Base-by-base conservation (phyloP, 2,113 vertebrate genomes). In the Equus quagga region DNA sequence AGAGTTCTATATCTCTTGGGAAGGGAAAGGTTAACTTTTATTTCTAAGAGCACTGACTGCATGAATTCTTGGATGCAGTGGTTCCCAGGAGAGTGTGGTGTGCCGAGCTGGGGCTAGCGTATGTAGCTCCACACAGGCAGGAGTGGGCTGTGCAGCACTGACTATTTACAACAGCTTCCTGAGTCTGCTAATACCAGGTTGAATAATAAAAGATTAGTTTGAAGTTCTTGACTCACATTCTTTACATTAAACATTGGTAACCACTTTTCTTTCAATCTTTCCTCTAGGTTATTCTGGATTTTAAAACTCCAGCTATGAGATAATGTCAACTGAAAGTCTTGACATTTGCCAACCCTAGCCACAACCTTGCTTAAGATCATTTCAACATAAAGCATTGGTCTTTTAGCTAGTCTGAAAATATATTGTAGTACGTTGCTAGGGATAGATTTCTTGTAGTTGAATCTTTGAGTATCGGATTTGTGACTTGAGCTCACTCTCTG, bases 11-110 rank as follows among this genome's bases (percentile, higher is more conserved):
- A 65, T 96, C 81, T 92, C 97, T 96, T 56, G 87, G 89, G 93
- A 96, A 98, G 85, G 82, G 93, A 88, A 98, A 93, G 97, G 85
- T 93, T 98, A 96, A 60, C 18, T 82, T 97, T 96, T 96, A 81
- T 98, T 94, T 98, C 90, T 62, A 88, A 95, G 90, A 94, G 67
- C 54, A 65, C 67, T 54, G 86, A 85, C 73, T 64, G 49, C 41
- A 24, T 58, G 76, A 28, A 54, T 82, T 93, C 75, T 96, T 96
- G 97, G 97, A 97, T 76, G 54, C 73, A 91, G 86, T 87, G 8
- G 78, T 93, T 69, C 83, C 78, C 95, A 83, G 92, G 87, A 90
- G 91, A 90, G 76, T 0, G 1, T 65, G 36, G 92, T 78, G 54
- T 95, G 91, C 11, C 15, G 14, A 15, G 6, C 26, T 0, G n/a